A percentile compares a stretch with the other conserved stretches of the same genome.
These are phyloP conservation scores for Luehdorfia chinensis DNA, from an alignment of 1,140 invertebrate species.

Conservation along the genomic window DNA sequence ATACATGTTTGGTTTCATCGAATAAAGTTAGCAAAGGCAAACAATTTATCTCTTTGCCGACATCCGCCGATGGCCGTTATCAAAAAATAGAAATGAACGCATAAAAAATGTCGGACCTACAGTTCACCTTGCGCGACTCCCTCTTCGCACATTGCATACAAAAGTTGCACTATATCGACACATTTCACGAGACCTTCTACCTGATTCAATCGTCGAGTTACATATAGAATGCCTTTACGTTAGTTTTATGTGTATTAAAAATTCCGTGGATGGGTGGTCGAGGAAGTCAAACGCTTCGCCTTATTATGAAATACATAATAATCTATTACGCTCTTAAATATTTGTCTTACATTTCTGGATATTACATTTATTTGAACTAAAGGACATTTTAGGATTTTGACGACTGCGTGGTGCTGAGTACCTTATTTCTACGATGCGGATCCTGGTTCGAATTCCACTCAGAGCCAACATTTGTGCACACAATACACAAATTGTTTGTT, in stretches of 20 bases:
- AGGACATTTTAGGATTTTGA: too few relatives aligned
- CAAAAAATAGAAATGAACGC: slow-evolving; percentile 25
- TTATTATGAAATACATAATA: too few relatives aligned
- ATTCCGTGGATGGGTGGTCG: slow-evolving; percentile 43
- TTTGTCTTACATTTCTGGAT: too few relatives aligned
- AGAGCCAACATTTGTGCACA: too few relatives aligned
- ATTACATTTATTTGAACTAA: too few relatives aligned
- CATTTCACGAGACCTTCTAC: slow-evolving; percentile 69
- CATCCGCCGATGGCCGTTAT: slow-evolving; percentile 3
- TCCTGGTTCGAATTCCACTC: too few relatives aligned
- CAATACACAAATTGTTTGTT: too few relatives aligned
- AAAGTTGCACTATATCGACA: slow-evolving; percentile 71
- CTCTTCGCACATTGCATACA: slow-evolving; percentile 64
- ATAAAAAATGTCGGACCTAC: slow-evolving; percentile 45
- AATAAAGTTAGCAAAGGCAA: slow-evolving; percentile 1
- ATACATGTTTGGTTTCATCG: too few relatives aligned
- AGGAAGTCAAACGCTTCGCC: slow-evolving; percentile 36
- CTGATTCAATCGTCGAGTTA: slow-evolving; percentile 50
- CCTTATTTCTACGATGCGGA: too few relatives aligned
- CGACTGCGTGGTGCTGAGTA: too few relatives aligned
- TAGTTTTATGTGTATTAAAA: slow-evolving; percentile 36
- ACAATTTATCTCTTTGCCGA: background rate
- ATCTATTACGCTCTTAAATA: too few relatives aligned
- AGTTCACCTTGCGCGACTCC: slow-evolving; percentile 53
- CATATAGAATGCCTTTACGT: slow-evolving; percentile 39